Evolutionary conservation across 1,140 invertebrate genomes (phyloP), one percentile per base, ranked within the genome.

Genomic region (Chionoecetes opilio): DNA sequence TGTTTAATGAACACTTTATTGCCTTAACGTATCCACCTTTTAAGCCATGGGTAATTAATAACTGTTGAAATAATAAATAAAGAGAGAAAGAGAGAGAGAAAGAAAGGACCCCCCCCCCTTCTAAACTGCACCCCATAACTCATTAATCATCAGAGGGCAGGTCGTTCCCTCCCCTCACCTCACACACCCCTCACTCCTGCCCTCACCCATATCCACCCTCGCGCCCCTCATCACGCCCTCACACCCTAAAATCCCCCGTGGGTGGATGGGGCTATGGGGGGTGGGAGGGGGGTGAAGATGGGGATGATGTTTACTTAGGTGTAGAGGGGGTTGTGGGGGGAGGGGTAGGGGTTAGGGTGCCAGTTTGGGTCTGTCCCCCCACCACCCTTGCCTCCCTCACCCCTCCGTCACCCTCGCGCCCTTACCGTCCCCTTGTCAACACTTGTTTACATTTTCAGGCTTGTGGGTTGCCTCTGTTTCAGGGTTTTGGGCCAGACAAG

Each of bases 301-400:
- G 89, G 32, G 9, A 38, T 82, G 0, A 17, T 82, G 91, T 92
- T 92, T 82, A 92, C 91, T 82, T 92, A 92, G 91, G 53, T 92
- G 46, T 11, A 21, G 41, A 46, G 5, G 5, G 14, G 41, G 41
- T 5, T 46, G 5, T 17, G 46, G 46, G 46, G 2, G 21, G 21
- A 14, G 46, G 41, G 14, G n/a, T n/a, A 14, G 46, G 46, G 75
- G 91, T 3, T 53, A 84, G 31, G 91, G 91, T 92, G 91, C 63
- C 63, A 92, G 82, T 92, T 53, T 53, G 46, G 46, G 2, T 75
- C 63, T n/a, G 21, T 26, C 8, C 63, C 21, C 63, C 63, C 63
- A 5, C n/a, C 21, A 1, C 63, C 21, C 53, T 75, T 21, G 8
- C 9, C 53, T 75, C 21, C 21, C 9, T 75, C 53, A 75, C 53